Evolutionary conservation across 2,797 vertebrate species (phyloP).

Genomic region (Botia kubotai): DNA sequence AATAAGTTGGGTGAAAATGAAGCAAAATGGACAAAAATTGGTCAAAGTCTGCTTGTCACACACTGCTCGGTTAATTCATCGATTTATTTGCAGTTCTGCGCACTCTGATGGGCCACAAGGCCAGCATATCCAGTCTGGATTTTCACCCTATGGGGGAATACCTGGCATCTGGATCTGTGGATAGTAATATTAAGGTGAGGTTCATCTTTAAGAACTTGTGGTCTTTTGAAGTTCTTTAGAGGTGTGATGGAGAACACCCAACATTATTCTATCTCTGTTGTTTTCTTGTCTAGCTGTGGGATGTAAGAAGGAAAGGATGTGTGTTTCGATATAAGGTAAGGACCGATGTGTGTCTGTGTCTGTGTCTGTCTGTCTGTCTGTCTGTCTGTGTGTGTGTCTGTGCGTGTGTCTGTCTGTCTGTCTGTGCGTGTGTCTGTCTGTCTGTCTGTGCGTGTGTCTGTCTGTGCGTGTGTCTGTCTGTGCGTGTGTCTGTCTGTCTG

Average conservation of each 20-base stretch:
- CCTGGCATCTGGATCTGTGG: slow-evolving; percentile 92
- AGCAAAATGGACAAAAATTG: background rate
- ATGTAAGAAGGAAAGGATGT: slow-evolving; percentile 92
- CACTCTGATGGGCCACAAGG: slow-evolving; percentile 91
- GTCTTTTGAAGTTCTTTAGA: background rate
- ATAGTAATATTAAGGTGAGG: slow-evolving; percentile 93
- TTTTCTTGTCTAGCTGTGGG: slow-evolving; percentile 86
- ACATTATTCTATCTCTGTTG: background rate
- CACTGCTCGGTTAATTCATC: background rate
- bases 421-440: no score
- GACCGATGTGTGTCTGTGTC: background rate
- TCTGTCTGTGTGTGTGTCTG: no score
- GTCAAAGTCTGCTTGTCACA: background rate
- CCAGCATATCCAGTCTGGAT: slow-evolving; percentile 91
- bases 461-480: no score
- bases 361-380: no score
- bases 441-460: no score
- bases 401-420: no score
- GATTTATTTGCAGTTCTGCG: slow-evolving; percentile 81
- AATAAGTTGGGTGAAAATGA: background rate
- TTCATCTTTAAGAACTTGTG: background rate
- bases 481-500: no score
- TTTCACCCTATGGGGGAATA: slow-evolving; percentile 92
- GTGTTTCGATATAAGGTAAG: slow-evolving; percentile 92
- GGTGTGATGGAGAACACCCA: background rate